Conservation (phyloP, 2,113 vertebrate species). For the Anser brachyrhynchus region DNA sequence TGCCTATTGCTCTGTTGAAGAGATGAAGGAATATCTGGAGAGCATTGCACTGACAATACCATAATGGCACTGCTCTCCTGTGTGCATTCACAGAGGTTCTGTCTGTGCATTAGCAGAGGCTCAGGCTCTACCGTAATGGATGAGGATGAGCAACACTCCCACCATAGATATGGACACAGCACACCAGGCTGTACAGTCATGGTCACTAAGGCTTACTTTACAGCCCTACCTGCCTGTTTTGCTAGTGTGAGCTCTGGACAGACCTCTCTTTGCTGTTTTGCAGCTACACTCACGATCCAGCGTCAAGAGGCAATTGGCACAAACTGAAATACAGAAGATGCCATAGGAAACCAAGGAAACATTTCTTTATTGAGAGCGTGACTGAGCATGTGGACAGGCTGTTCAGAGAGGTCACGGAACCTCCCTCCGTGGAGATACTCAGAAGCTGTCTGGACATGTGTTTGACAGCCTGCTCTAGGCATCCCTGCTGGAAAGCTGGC, state of each 20-base stretch:
- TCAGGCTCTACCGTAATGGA: background rate
- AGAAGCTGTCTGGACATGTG: background rate
- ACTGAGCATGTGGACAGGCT: background rate
- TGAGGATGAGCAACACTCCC: background rate
- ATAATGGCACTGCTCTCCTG: background rate
- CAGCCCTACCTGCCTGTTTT: background rate
- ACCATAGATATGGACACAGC: background rate
- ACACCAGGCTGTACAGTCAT: background rate
- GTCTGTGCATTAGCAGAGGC: background rate
- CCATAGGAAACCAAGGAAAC: background rate
- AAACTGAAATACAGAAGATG: background rate
- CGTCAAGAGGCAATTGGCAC: background rate
- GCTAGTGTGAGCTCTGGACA: background rate
- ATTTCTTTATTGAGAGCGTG: background rate
- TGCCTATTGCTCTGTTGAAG: background rate
- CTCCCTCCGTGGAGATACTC: background rate
- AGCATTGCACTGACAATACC: background rate
- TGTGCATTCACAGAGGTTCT: background rate
- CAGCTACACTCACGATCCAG: fast-evolving
- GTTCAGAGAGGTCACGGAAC: background rate
- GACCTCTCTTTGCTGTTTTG: background rate
- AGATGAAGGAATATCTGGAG: background rate
- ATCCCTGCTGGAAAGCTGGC: background rate
- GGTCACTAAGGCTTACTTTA: background rate
- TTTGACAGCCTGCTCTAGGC: background rate